Evolutionary conservation across 2,113 vertebrate genomes (phyloP), one percentile per base, ranked within the genome.

Genomic region (Actenoides hombroni): DNA sequence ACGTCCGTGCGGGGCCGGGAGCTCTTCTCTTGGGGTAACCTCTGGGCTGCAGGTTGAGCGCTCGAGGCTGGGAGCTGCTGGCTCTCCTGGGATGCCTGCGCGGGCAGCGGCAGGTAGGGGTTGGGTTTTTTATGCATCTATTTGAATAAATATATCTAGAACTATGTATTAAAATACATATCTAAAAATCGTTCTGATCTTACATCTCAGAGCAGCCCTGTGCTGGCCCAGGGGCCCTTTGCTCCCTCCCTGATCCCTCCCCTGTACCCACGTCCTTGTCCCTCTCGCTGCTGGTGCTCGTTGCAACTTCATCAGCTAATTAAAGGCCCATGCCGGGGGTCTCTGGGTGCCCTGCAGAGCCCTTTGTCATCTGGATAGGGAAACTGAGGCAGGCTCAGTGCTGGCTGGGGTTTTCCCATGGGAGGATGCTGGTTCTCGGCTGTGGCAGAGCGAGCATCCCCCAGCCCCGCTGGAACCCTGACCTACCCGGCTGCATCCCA

Each of bases 41-140:
- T 81, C 5, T 3, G 70, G 28, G 61, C 39, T 68, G 42, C 0
- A 1, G 13, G 11, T 8, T 40, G 40, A 68, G 44, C 16, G 25
- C 42, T 80, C 2, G 0, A 25, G 44, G 86, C 39, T 0, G 23
- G 13, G 83, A 37, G 51, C 44, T 53, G 19, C 44, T 0, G 0
- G 48, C 35, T 65, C 74, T 78, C n/a, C 37, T 4, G 4, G 49
- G 53, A 5, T 17, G 29, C 15, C 54, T 44, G 49, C 0, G 0
- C 42, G 35, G 67, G 2, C 70, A 57, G 37, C 83, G 39, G 90
- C 81, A 73, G 42, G 31, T n/a, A n/a, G n/a, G 25, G 54, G 11
- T 12, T 6, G 21, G 49, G 10, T 5, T 44, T 44, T 23, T 31
- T 31, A 44, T 20, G 31, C 14, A 14, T 20, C 13, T 53, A 53